Conservation (phyloP, 2,113 vertebrate genomes). For the Synodontis membranacea region DNA sequence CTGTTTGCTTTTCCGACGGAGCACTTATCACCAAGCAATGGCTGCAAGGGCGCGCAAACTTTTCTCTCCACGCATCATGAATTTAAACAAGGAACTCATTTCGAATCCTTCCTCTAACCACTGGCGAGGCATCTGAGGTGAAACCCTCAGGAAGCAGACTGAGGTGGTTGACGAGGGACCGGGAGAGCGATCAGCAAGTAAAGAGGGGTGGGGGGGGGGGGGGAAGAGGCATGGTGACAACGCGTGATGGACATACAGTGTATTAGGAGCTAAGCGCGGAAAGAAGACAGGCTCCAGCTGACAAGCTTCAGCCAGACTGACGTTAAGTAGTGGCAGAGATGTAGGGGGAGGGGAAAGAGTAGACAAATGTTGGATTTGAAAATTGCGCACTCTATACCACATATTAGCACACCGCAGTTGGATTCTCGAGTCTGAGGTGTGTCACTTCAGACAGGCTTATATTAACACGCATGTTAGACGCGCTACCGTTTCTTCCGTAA, state of each 20-base stretch:
- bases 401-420: not conserved
- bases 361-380: not conserved
- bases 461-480: not conserved
- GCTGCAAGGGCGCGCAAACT: conserved; percentile 56
- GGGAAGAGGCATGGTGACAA: not conserved
- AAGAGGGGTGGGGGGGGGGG: not conserved
- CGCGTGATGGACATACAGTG: conserved; percentile 24
- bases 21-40: conserved; percentile 68
- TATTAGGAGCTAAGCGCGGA: conserved; percentile 24
- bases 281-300: conserved; percentile 8
- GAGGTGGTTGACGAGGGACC: not conserved
- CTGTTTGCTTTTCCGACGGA: conserved; percentile 67
- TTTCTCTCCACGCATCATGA: conserved; percentile 60
- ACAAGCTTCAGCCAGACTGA: conserved; percentile 23
- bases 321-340: conserved; percentile 18
- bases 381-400: conserved; percentile 26
- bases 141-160: conserved; percentile 17
- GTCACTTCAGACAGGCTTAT: not conserved
- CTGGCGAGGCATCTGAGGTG: conserved; percentile 26
- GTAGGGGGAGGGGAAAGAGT: not conserved
- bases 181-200: not conserved
- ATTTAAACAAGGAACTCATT: conserved; percentile 51
- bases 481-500: not conserved
- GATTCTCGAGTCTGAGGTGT: too few species aligned
- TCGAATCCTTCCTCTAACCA: not conserved